Evolutionary conservation across 2,797 vertebrate species (phyloP).

Genomic region (Sternotherus odoratus): DNA sequence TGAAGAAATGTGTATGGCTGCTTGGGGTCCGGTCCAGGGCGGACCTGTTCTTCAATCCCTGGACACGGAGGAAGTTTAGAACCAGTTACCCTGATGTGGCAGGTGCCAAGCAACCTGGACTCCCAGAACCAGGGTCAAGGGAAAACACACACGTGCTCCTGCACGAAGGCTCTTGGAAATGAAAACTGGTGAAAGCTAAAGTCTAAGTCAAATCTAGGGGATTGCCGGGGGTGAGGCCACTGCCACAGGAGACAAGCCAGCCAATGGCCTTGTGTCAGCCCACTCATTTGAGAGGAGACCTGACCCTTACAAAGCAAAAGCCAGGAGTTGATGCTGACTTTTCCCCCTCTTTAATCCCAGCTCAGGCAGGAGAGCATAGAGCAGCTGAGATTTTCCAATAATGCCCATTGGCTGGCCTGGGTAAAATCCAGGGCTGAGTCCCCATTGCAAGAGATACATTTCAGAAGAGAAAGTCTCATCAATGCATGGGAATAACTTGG

Average conservation of each 20-base stretch:
- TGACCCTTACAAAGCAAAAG: neutral
- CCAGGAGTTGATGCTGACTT: neutral
- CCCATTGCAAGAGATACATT: neutral
- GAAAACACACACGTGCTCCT: neutral
- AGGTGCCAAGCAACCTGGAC: neutral
- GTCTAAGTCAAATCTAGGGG: neutral
- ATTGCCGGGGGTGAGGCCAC: neutral
- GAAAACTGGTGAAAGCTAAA: neutral
- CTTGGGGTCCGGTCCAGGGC: neutral
- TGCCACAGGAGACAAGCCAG: neutral
- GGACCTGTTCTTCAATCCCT: neutral
- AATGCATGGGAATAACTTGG: neutral
- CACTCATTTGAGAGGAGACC: neutral
- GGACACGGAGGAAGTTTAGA: neutral
- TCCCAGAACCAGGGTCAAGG: neutral
- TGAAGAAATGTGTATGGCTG: neutral
- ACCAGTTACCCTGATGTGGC: neutral
- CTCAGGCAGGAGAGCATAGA: neutral
- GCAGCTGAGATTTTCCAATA: neutral
- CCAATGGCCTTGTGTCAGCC: neutral
- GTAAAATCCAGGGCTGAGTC: neutral
- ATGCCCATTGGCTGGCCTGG: neutral
- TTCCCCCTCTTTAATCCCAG: neutral
- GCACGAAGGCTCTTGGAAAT: neutral
- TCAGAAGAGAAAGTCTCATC: neutral